phyloP scores from a whole-genome alignment of 2,797 vertebrate species.

The Hylomyscus alleni region DNA sequence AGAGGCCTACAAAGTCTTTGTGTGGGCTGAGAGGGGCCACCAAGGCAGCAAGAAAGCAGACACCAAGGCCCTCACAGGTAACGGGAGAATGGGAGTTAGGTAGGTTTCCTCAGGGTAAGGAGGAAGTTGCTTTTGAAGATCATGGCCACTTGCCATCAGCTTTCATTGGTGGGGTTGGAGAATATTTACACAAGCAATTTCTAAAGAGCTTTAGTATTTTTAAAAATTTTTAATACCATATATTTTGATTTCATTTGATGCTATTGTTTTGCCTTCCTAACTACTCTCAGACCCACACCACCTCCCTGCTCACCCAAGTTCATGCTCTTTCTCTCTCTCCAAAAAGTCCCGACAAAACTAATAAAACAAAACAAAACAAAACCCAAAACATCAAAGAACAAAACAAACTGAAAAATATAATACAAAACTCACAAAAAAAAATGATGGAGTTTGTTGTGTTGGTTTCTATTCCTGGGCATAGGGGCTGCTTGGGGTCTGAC shows the following conservation, averaged over 20 bases:
- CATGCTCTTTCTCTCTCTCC: not conserved
- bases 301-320: too few species aligned
- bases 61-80: constrained; percentile 91
- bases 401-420: not conserved
- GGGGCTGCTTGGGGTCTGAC: not conserved
- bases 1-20: constrained; percentile 88
- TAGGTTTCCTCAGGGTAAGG: rapidly evolving
- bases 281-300: not conserved
- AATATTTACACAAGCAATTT: constrained; percentile 41
- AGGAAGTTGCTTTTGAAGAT: not conserved
- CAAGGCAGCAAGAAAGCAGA: constrained; percentile 90
- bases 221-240: not conserved
- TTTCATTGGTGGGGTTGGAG: not conserved
- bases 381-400: not conserved
- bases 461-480: too few species aligned
- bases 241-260: not conserved
- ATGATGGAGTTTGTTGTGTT: not conserved
- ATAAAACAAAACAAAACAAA: not conserved
- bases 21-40: constrained; percentile 91
- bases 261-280: not conserved
- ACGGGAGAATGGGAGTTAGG: rapidly evolving
- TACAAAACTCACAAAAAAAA: not conserved
- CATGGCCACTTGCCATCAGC: not conserved
- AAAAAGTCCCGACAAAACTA: not conserved
- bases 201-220: not conserved